Evolutionary conservation across 2,113 vertebrate genomes (phyloP).

Genomic region (Mesoclemmys tuberculata): DNA sequence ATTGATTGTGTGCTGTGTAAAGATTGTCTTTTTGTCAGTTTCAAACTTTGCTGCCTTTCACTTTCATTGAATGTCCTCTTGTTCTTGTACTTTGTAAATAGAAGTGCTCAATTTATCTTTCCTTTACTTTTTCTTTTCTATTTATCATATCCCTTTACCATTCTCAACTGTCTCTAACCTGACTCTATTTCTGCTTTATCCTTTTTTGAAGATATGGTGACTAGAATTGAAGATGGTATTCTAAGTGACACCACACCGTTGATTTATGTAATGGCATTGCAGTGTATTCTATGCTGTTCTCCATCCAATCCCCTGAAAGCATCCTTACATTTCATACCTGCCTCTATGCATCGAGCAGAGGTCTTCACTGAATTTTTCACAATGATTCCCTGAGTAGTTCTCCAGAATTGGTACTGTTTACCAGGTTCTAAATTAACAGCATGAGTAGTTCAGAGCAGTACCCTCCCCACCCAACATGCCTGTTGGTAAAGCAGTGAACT

Average conservation of each 20-base stretch:
- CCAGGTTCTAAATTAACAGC: not conserved
- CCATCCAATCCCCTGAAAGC: no score
- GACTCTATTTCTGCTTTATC: not conserved
- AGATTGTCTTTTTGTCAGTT: not conserved
- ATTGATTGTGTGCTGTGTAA: not conserved
- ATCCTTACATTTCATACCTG: no score
- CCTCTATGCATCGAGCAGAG: not conserved
- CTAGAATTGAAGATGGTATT: not conserved
- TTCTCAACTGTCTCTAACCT: not conserved
- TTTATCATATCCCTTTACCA: not conserved
- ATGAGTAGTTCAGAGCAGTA: not conserved
- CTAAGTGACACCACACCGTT: not conserved
- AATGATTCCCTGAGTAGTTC: no score
- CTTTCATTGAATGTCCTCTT: not conserved
- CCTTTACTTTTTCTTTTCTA: not conserved
- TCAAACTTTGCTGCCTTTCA: not conserved
- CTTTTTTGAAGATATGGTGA: not conserved
- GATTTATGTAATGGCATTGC: no score
- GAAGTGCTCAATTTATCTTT: not conserved
- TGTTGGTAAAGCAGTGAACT: not conserved
- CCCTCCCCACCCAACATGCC: not conserved
- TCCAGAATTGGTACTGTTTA: not conserved
- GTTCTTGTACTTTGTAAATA: not conserved
- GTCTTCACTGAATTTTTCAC: not conserved
- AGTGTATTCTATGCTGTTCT: no score